Evolutionary conservation across 1,140 invertebrate genomes (phyloP), one percentile per base, ranked within the genome.

Genomic region (Aphelenchoides besseyi): DNA sequence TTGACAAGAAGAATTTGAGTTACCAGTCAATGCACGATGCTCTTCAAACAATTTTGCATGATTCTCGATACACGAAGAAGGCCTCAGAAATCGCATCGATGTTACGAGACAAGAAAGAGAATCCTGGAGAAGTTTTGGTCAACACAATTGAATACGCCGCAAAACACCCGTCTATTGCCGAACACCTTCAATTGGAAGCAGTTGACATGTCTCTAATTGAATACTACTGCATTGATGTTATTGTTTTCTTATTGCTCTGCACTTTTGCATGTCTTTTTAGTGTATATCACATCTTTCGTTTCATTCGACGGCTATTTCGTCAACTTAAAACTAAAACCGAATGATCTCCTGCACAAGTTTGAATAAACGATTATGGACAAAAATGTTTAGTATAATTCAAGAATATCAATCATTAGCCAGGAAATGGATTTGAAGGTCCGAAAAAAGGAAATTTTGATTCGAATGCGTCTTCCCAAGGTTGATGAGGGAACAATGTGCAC

Each of bases 1-100:
- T 76, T 2, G n/a, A 29, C 9, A 73, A 73, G 28, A 12, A n/a
- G 12, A 48, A 71, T 5, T 30, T 71, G 8, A 57, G 16, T 18
- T 5, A 8, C 18, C 5, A 59, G 5, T 29, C 55, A 5, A 59
- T 59, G 55, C 5, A 5, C 18, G 5, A 59, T 33, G 55, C 55
- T 5, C 55, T 59, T 8, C 5, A 33, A 8, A 5, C 5, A 28
- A 23, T 59, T 23, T 23, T 59, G 5, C 12, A 59, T 16, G 55
- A 59, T 18, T 5, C 5, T 28, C 5, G 23, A 33, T 59, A 59
- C 55, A 33, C 5, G 18, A 5, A 18, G 18, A 59, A 59, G 5
- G 55, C 55, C 5, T 16, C 5, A 33, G 5, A 59, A 33, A 5
- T 59, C 18, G 55, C 55, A 8, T 5, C 26, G 23, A 59, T 59